Conservation (phyloP, 2,113 vertebrate species). For the Fukomys damarensis region DNA sequence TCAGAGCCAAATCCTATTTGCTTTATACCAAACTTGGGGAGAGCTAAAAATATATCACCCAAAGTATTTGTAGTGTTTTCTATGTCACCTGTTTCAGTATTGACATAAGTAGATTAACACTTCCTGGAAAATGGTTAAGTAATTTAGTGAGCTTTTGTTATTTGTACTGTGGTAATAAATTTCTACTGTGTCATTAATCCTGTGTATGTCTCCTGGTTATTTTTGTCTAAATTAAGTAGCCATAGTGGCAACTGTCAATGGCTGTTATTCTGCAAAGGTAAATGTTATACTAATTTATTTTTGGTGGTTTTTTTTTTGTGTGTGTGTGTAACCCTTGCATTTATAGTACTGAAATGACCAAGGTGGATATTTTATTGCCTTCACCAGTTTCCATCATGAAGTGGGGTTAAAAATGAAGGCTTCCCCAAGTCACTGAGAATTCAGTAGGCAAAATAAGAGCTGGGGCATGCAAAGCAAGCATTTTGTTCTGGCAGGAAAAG, state of each 20-base stretch:
- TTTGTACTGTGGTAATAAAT: neutral
- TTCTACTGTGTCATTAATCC: neutral
- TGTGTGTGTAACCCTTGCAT: neutral
- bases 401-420: fast-evolving
- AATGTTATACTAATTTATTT: neutral
- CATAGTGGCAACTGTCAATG: neutral
- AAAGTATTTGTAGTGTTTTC: neutral
- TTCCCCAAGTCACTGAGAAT: neutral
- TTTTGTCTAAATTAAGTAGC: neutral
- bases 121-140: neutral
- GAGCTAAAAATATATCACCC: neutral
- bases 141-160: neutral
- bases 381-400: neutral
- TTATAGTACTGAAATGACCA: neutral
- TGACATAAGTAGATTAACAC: neutral
- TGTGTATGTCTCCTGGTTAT: conserved; percentile 18
- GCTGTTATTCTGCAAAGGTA: neutral
- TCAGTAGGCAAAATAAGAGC: neutral
- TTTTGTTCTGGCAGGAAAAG: neutral
- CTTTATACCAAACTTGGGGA: conserved; percentile 17
- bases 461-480: neutral
- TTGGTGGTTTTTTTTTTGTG: neutral
- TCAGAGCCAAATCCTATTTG: conserved; percentile 53
- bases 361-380: neutral
- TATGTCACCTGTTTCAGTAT: conserved; percentile 49